Conservation (phyloP, 1,140 invertebrate genomes). For the Muscidifurax raptorellus region DNA sequence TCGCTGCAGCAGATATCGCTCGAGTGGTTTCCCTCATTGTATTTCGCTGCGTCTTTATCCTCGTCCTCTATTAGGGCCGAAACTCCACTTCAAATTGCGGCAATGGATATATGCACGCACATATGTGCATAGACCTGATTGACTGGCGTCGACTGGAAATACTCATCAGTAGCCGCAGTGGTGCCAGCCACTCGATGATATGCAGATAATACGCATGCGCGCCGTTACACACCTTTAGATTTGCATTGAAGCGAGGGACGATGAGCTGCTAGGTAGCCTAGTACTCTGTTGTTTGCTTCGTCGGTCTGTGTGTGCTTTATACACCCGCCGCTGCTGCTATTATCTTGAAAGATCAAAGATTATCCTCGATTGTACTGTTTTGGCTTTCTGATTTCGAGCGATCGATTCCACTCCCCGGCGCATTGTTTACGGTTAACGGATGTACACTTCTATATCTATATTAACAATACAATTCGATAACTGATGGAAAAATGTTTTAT, state of each 20-base stretch:
- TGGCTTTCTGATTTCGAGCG: neutral
- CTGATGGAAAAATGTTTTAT: no score
- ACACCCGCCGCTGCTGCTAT: neutral
- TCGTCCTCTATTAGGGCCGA: neutral
- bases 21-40: conserved; percentile 33
- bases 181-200: neutral
- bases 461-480: no score
- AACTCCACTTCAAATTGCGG: neutral
- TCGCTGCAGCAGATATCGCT: neutral
- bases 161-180: neutral
- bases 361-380: neutral
- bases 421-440: no score
- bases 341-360: neutral
- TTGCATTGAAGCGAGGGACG: neutral
- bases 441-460: no score
- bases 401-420: no score
- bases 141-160: neutral
- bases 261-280: neutral
- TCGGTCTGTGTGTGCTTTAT: neutral
- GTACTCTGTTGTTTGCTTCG: neutral
- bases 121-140: no score
- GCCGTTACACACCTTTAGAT: neutral
- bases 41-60: conserved; percentile 19
- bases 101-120: neutral
- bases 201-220: neutral